Evolutionary conservation across 2,888 invertebrate species (phyloP), one percentile per base, ranked within the genome.

Genomic region (Antheraea yamamai): DNA sequence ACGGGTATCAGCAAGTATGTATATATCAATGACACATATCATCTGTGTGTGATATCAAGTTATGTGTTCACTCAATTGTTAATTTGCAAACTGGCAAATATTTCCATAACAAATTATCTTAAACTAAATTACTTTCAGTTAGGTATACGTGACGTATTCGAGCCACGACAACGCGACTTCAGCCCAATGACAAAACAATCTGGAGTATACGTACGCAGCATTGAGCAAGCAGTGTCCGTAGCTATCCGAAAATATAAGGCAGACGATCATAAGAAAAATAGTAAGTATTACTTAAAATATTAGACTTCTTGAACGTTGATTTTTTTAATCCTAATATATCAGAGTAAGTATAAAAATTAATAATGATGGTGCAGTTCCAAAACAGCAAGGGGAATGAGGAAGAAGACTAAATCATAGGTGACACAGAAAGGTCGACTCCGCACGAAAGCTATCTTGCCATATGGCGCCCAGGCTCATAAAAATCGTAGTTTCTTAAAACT

Each of bases 201-300:
- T n/a, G 96, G 97, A 64, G 96, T 97, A 76, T 98, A 97, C 85
- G 97, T 97, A 58, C 96, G 97, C 75, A 97, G 97, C 89, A 96
- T 98, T 82, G 97, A 98, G 89, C 98, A 98, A 91, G 96, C 97
- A 26, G 97, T 98, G 78, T 97, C 97, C 74, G 97, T 98, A 23
- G 97, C 97, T 84, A 97, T 98, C 82, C 96, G 97, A 84, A 97
- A 97, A 88, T 97, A 97, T 88, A 95, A 95, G 81, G 96, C 91
- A n/a, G 91, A 92, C 75, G 92, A 96, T 83, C 92, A 95, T 4
- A 95, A 95, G 80, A 94, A 91, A 82, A 93, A 95, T 81, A 89
- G 95, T 95, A 83, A 94, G 95, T 92, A 39, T 55, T 70, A 74
- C 51, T 70, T 58, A 74, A 70, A 10, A 47, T 55, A 16, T 55